A percentile compares a stretch with the other conserved stretches of the same genome.
Conservation (phyloP, 1,140 invertebrate species). For the Drosophila ironensis region DNA sequence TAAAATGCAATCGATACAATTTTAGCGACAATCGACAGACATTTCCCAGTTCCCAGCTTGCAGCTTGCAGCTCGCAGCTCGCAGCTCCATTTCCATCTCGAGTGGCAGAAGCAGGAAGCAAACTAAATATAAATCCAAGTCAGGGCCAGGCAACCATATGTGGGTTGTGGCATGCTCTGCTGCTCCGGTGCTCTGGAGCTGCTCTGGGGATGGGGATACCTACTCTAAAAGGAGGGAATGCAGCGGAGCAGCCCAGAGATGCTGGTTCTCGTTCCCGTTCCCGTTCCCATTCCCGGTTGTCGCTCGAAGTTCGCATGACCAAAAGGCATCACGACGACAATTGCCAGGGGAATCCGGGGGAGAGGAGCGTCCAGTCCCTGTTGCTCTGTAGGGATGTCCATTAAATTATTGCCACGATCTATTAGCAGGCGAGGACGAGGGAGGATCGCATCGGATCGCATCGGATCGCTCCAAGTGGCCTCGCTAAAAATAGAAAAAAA, state of each 20-base stretch:
- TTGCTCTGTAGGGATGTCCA: conserved; percentile 39
- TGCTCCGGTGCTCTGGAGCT: neutral
- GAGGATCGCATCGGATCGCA: too few relatives aligned
- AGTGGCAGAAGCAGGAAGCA: conserved; percentile 70
- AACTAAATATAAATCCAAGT: conserved; percentile 73
- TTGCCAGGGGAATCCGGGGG: too few relatives aligned
- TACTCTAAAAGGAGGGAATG: conserved; percentile 11
- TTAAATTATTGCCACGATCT: conserved; percentile 75
- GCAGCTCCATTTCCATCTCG: conserved; percentile 24
- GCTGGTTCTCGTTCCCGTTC: neutral
- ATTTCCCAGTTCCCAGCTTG: conserved; percentile 7
- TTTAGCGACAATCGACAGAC: conserved; percentile 25
- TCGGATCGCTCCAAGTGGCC: neutral
- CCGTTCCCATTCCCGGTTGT: neutral
- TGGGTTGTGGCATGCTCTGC: conserved; percentile 18
- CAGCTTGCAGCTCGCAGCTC: too few relatives aligned
- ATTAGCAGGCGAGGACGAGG: conserved; percentile 58
- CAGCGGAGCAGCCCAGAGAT: neutral
- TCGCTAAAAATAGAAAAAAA: conserved; percentile 38
- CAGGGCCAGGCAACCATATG: conserved; percentile 64
- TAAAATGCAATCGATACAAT: conserved; percentile 63
- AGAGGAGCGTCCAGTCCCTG: neutral
- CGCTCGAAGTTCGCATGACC: conserved; percentile 21
- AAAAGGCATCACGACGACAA: conserved; percentile 24
- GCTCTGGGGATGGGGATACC: neutral